A percentile compares a stretch with the other conserved stretches of the same genome.
Conservation (phyloP, 2,113 vertebrate species). For the Phrynosoma blainvillii region DNA sequence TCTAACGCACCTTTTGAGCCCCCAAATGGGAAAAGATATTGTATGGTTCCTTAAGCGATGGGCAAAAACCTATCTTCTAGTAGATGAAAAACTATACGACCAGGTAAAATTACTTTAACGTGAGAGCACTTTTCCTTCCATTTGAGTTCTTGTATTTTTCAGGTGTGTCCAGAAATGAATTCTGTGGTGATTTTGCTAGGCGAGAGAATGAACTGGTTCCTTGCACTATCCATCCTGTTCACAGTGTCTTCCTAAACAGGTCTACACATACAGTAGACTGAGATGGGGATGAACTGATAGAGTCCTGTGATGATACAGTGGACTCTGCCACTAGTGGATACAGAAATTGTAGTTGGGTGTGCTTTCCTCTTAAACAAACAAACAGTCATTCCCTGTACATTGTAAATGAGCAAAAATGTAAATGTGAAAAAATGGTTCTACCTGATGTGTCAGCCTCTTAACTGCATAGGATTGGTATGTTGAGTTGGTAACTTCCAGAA, state of each 20-base stretch:
- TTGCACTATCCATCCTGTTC: background rate
- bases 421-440: background rate
- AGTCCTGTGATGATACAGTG: background rate
- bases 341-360: background rate
- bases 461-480: no score
- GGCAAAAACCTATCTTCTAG: conserved; percentile 96
- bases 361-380: background rate
- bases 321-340: background rate
- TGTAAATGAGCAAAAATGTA: background rate
- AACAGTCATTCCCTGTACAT: background rate
- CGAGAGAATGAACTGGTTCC: background rate
- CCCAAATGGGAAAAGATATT: conserved; percentile 99
- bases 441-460: background rate
- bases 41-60: conserved; percentile 97
- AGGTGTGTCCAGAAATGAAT: background rate
- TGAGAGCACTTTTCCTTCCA: background rate
- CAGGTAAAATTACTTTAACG: conserved; percentile 81
- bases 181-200: background rate
- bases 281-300: background rate
- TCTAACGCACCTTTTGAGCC: conserved; percentile 92
- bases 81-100: conserved; percentile 96
- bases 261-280: background rate
- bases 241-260: background rate
- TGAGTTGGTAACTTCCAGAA: no score
- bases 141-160: background rate